These are phyloP conservation scores for Melanotaenia duboulayi DNA, from an alignment of 2,113 vertebrate genomes.

Conservation along the genomic window DNA sequence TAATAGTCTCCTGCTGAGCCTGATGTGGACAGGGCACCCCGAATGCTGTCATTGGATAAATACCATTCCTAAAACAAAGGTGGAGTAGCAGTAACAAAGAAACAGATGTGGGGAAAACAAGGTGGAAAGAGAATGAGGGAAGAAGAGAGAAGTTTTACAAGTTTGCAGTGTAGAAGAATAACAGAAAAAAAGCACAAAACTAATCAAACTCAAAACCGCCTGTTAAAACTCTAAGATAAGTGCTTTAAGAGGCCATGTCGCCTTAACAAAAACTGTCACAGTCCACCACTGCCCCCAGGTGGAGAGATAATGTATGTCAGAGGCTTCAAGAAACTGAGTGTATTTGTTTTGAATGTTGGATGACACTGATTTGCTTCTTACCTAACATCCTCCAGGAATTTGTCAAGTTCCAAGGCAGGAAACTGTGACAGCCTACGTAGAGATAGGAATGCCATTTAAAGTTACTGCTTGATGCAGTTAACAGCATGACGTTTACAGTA, in stretches of 20 bases:
- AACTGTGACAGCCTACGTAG: conserved; percentile 91
- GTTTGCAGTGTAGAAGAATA: background rate
- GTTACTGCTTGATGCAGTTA: background rate
- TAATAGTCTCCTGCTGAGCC: conserved; percentile 89
- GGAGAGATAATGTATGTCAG: conserved; percentile 4
- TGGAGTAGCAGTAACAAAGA: conserved; percentile 2
- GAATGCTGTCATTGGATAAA: conserved; percentile 95
- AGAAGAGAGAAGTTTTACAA: background rate
- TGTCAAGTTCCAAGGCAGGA: conserved; percentile 95
- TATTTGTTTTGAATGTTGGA: too few relatives aligned
- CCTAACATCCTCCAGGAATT: conserved; percentile 98
- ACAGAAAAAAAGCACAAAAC: background rate
- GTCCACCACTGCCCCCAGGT: conserved; percentile 56
- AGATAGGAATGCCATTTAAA: conserved; percentile 3
- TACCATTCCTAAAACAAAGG: conserved; percentile 88
- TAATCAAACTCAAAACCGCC: background rate
- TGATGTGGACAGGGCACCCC: conserved; percentile 92
- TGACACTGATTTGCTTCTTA: conserved; percentile 66
- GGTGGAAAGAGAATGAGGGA: background rate
- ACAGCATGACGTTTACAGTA: too few relatives aligned
- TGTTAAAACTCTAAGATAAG: background rate
- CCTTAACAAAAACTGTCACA: background rate
- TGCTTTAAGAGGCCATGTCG: background rate
- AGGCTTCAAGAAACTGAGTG: background rate
- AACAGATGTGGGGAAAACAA: background rate